Conservation (phyloP, 2,797 vertebrate species). For the Xenopus petersii region DNA sequence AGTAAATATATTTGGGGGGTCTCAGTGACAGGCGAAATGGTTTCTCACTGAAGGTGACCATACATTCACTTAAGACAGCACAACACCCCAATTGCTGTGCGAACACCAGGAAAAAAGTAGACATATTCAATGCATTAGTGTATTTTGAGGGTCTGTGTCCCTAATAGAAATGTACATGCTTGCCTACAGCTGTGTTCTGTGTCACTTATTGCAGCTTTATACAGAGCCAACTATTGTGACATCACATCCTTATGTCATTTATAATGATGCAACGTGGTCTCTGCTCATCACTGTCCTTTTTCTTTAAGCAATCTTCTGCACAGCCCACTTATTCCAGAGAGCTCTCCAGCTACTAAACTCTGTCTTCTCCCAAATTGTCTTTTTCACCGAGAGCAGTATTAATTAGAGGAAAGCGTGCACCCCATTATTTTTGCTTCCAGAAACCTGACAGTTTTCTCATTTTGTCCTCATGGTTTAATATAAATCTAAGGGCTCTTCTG, state of each 20-base stretch:
- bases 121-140: no score
- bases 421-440: conserved; percentile 40
- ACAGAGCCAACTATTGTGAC: no score
- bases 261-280: no score
- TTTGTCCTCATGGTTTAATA: conserved; percentile 27
- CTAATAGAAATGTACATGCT: neutral
- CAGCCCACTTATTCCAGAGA: neutral
- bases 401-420: conserved; percentile 39
- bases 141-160: conserved; percentile 4
- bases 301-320: no score
- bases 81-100: no score
- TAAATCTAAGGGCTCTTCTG: conserved; percentile 19
- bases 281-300: no score
- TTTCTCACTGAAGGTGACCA: neutral
- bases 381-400: conserved; percentile 20
- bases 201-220: no score
- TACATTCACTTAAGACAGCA: no score
- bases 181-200: neutral
- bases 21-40: no score
- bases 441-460: conserved; percentile 41
- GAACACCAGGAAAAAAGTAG: no score
- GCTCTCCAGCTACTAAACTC: neutral
- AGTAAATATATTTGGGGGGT: no score
- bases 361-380: conserved; percentile 13
- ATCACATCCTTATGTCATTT: no score